phyloP scores from a whole-genome alignment of 92 coral and sea anemone genomes.

The Bergia puertoricense region DNA sequence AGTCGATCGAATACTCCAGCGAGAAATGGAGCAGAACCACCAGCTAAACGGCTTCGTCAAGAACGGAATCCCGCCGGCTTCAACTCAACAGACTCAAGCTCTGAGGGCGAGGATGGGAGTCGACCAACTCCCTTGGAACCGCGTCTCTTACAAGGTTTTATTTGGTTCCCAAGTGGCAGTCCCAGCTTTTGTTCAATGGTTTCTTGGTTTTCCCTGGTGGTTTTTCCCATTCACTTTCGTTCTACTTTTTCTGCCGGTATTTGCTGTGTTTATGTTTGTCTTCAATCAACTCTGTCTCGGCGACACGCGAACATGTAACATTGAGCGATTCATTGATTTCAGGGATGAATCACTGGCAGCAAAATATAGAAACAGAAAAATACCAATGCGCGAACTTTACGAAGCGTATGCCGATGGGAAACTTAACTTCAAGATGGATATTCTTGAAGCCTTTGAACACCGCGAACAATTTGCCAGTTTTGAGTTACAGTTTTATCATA shows the following conservation, averaged over 20 bases:
- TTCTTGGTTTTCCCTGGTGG: conserved; percentile 90
- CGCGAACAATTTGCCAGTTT: conserved; percentile 79
- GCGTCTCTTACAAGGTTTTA: conserved; percentile 78
- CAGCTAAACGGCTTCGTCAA: conserved; percentile 71
- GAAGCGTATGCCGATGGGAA: conserved; percentile 98
- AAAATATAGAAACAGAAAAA: conserved; percentile 68
- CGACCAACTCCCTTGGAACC: conserved; percentile 90
- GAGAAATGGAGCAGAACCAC: conserved; percentile 25
- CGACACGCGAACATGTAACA: conserved; percentile 50
- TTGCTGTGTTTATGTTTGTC: conserved; percentile 69
- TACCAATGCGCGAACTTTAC: conserved; percentile 82
- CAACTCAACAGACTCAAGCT: background rate
- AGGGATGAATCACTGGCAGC: conserved; percentile 69
- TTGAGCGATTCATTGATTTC: conserved; percentile 76
- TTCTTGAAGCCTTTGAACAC: conserved; percentile 88
- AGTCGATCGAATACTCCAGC: background rate
- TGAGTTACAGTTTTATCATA: conserved; percentile 82
- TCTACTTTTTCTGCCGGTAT: conserved; percentile 69
- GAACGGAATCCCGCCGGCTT: conserved; percentile 47
- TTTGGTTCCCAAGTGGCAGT: conserved; percentile 65
- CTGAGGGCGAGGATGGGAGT: conserved; percentile 55
- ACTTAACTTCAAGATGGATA: conserved; percentile 90
- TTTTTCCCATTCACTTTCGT: conserved; percentile 65
- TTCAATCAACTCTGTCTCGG: conserved; percentile 82
- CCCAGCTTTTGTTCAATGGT: conserved; percentile 84